Percentiles rank a stretch among this genome's conserved stretches.
These are phyloP conservation scores for Gambelia wislizenii DNA, from an alignment of 2,797 vertebrate species.

Conservation along the genomic window DNA sequence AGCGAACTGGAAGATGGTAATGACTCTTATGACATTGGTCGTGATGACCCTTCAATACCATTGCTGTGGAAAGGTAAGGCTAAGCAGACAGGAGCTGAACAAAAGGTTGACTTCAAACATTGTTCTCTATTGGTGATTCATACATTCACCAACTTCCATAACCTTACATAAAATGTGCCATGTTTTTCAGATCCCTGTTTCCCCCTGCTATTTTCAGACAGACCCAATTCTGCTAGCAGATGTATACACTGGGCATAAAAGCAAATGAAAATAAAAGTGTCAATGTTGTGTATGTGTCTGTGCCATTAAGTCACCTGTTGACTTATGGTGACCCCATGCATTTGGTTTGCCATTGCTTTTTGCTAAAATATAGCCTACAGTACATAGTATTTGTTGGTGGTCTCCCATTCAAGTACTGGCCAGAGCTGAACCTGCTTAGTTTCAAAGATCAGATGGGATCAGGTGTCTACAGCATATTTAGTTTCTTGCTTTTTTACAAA, in stretches of 20 bases:
- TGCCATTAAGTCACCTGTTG: no score
- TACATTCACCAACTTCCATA: conserved; percentile 3
- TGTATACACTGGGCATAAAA: not conserved
- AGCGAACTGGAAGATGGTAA: conserved; percentile 98
- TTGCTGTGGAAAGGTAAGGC: conserved; percentile 92
- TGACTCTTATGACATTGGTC: conserved; percentile 86
- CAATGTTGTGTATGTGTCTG: no score
- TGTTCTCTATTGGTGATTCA: not conserved
- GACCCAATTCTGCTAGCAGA: not conserved
- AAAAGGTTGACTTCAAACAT: conserved; percentile 25
- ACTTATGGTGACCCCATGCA: no score
- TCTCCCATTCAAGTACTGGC: no score
- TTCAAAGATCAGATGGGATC: no score
- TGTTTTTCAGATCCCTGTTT: not conserved
- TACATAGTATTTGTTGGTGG: no score
- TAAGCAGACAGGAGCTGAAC: conserved; percentile 92
- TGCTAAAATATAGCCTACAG: no score
- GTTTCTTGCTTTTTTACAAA: no score
- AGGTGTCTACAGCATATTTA: no score
- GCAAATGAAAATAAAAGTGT: no score
- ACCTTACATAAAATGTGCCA: not conserved
- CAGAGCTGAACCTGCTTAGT: no score
- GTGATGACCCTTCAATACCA: conserved; percentile 89
- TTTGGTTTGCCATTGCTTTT: no score
- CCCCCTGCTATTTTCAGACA: not conserved